These are phyloP conservation scores for human DNA, from an alignment of 2,113 vertebrate genomes.

Conservation along the genomic window DNA sequence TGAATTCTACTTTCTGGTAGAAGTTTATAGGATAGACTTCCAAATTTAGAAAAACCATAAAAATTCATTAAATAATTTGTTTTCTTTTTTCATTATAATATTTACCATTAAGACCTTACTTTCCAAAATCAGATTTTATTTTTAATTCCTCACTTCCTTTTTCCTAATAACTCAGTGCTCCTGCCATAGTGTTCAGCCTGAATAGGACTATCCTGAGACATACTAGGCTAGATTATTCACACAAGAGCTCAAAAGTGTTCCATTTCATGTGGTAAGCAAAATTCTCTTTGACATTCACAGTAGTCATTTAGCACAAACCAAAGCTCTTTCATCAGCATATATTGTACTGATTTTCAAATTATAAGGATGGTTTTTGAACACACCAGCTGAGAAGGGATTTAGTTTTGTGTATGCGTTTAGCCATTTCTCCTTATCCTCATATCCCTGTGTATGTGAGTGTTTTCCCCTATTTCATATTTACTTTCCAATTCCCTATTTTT, in stretches of 20 bases:
- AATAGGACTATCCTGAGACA: neutral
- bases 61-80: neutral
- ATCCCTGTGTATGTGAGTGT: conserved; percentile 4
- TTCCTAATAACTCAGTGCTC: neutral
- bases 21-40: neutral
- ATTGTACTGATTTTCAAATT: conserved; percentile 67
- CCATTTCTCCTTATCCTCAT: conserved; percentile 31
- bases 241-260: neutral
- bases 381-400: conserved; percentile 51
- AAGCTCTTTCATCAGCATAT: conserved; percentile 61
- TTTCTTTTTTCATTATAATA: neutral
- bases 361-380: conserved; percentile 55
- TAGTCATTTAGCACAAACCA: conserved; percentile 47
- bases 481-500: conserved; percentile 70
- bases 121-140: conserved; percentile 19
- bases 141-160: neutral
- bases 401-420: neutral
- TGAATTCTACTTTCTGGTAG: neutral
- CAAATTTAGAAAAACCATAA: neutral
- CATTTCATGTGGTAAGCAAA: conserved; percentile 32
- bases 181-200: neutral
- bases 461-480: conserved; percentile 63
- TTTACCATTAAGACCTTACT: neutral
- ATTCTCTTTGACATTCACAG: conserved; percentile 29
- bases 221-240: conserved; percentile 19